Evolutionary conservation across 2,113 vertebrate genomes (phyloP).

Genomic region (Syngnathus floridae): DNA sequence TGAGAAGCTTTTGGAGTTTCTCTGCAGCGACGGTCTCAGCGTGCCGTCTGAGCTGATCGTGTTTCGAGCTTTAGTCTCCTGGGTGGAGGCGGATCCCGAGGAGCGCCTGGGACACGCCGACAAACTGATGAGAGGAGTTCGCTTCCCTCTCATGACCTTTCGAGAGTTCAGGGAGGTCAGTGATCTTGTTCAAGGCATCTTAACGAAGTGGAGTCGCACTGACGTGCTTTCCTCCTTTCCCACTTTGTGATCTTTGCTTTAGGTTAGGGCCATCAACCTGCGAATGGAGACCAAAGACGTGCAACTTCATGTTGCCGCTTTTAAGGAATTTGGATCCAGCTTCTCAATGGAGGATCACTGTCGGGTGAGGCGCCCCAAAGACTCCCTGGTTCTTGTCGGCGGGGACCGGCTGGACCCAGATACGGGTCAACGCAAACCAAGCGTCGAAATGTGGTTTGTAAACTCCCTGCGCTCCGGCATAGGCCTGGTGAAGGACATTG

Average conservation of each 20-base stretch:
- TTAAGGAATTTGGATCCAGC: constrained; percentile 60
- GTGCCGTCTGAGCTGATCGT: constrained; percentile 77
- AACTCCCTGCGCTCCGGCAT: constrained; percentile 75
- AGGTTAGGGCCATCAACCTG: constrained; percentile 72
- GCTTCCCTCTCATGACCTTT: constrained; percentile 87
- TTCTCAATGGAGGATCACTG: constrained; percentile 45
- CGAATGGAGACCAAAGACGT: constrained; percentile 61
- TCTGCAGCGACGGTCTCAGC: constrained; percentile 73
- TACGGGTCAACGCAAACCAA: constrained; percentile 68
- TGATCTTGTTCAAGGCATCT: background rate
- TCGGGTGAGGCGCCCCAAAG: constrained; percentile 72
- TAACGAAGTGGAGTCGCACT: background rate
- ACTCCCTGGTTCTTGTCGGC: constrained; percentile 77
- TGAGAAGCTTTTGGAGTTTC: constrained; percentile 69
- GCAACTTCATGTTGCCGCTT: constrained; percentile 63
- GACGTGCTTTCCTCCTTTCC: background rate
- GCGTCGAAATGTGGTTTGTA: constrained; percentile 78
- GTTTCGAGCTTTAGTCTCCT: constrained; percentile 75
- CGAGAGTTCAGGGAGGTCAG: constrained; percentile 79
- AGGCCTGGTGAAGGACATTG: constrained; percentile 79
- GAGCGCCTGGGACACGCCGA: constrained; percentile 64
- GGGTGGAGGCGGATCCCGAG: constrained; percentile 72
- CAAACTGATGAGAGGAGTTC: constrained; percentile 73
- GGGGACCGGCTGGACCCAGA: constrained; percentile 77
- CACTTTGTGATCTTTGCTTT: constrained; percentile 22